phyloP scores from a whole-genome alignment of 2,113 vertebrate genomes.

The Passer montanus region DNA sequence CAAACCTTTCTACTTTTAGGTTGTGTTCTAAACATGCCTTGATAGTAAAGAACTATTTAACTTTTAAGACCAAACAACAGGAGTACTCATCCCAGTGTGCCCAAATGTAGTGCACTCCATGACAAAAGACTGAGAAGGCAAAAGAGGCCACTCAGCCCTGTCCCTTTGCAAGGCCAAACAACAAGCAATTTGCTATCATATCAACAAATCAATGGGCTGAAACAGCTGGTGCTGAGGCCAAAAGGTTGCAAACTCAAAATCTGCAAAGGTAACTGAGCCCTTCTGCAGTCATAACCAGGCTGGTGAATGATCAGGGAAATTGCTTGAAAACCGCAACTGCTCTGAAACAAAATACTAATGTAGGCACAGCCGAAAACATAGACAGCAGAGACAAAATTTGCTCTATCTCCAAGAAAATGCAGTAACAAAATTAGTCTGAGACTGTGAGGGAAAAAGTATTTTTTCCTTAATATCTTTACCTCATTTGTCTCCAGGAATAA shows the following conservation, averaged over 20 bases:
- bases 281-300: not conserved
- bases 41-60: not conserved
- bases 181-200: not conserved
- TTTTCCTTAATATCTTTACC: not conserved
- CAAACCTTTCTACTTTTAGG: not conserved
- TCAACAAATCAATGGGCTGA: not conserved
- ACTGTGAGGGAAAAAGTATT: not conserved
- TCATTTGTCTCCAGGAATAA: not conserved
- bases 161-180: not conserved
- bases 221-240: not conserved
- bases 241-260: not conserved
- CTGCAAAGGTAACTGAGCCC: not conserved
- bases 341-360: not conserved
- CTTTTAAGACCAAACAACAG: not conserved
- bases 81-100: not conserved
- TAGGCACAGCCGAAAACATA: not conserved
- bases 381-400: not conserved
- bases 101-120: not conserved
- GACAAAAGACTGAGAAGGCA: not conserved
- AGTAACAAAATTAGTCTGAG: not conserved
- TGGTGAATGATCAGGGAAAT: not conserved
- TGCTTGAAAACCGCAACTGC: not conserved
- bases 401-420: not conserved
- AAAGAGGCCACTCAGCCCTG: not conserved
- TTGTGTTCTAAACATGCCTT: not conserved